Evolutionary conservation across 37 sponge, comb jelly and placozoan species (phyloP).

Genomic region (Amphimedon queenslandica): DNA sequence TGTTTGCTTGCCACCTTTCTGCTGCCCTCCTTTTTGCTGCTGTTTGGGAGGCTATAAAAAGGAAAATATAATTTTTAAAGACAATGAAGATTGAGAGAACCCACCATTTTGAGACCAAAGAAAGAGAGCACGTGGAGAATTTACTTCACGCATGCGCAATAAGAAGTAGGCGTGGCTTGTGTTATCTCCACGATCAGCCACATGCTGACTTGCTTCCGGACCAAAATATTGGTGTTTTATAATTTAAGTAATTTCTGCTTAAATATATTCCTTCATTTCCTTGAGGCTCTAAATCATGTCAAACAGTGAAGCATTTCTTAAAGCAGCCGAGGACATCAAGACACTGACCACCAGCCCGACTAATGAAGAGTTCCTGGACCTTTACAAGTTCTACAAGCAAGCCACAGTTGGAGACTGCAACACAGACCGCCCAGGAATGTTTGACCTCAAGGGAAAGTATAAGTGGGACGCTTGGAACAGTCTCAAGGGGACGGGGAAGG

Average conservation of each 20-base stretch:
- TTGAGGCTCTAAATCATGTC: slow-evolving; percentile 46
- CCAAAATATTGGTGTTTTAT: no score
- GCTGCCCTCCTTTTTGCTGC: slow-evolving; percentile 32
- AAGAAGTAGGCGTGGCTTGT: no score
- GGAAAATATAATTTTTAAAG: neutral
- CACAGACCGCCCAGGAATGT: slow-evolving; percentile 76
- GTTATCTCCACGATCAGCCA: no score
- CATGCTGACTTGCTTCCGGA: no score
- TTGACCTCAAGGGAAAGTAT: slow-evolving; percentile 67
- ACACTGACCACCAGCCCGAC: slow-evolving; percentile 47
- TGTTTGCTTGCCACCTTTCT: no score
- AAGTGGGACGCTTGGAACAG: slow-evolving; percentile 95
- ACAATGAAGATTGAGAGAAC: neutral
- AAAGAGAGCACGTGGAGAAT: no score
- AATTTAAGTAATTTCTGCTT: no score
- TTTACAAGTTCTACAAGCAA: slow-evolving; percentile 72
- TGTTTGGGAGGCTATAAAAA: slow-evolving; percentile 61
- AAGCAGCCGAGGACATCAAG: slow-evolving; percentile 77
- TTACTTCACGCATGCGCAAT: neutral
- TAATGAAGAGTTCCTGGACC: slow-evolving; percentile 68
- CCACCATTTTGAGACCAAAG: slow-evolving; percentile 1
- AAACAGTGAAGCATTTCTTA: slow-evolving; percentile 41
- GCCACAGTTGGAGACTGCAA: slow-evolving; percentile 83
- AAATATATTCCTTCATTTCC: no score
- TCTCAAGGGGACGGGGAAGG: slow-evolving; percentile 70